Base-by-base conservation (phyloP, 2,888 invertebrate species). In the Linyphia triangularis region DNA sequence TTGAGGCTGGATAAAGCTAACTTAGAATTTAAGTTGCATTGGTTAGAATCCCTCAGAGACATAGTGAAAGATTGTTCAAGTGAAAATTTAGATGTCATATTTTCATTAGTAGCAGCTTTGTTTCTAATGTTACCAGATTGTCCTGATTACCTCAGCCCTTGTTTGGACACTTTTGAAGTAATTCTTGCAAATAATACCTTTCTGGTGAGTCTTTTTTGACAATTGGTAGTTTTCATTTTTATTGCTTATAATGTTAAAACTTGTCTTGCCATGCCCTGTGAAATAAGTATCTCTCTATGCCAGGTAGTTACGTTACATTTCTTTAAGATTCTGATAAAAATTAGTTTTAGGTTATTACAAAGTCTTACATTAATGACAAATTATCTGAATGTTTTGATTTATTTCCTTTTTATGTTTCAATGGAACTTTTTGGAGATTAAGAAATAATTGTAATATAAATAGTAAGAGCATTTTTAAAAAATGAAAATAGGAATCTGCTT, bases 11-110 rank as follows among this genome's bases (percentile, higher is more conserved):
- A 88, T 69, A 26, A 40, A 24, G 63, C 43, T n/a, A 37, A 19
- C 65, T 9, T 28, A 6, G 59, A 67, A 28, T 75, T 67, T 22
- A 81, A 88, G 43, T 26, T 69, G 19, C 43, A 59, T 0, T 88
- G 86, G 86, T 16, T 88, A 19, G 40, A 88, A 59, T 67, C 59
- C 7, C 10, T 88, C 0, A 59, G 22, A 22, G n/a, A 43, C 9
- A 16, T 26, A 30, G 67, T 75, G 22, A 30, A 69, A n/a, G 57
- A 16, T 26, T 22, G 81, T 37, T 19, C 37, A 6, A n/a, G 5
- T 19, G 81, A 81, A 10, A 69, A 88, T 43, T 81, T 81, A 10
- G 81, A 88, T 37, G 22, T 88, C 13, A 19, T 88, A 59, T 88
- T 73, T 61, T 81, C 75, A 16, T 57, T 88, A 28, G 86, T 82